Conservation (phyloP, 1,140 invertebrate species). For the Drepana arcuata region DNA sequence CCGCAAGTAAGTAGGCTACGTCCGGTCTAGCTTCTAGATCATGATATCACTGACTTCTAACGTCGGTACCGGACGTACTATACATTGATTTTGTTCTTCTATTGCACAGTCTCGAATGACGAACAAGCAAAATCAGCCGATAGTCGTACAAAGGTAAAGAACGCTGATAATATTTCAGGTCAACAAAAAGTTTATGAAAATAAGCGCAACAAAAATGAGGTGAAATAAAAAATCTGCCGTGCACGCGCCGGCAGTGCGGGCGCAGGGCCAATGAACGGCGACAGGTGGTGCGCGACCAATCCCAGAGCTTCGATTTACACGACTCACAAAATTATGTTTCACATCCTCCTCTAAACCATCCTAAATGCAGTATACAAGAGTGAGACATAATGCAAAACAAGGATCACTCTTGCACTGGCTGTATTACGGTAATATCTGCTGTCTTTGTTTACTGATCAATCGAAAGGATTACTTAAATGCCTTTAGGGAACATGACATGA, state of each 20-base stretch:
- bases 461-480: slow-evolving; percentile 12
- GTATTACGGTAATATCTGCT: too few relatives aligned
- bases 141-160: too few relatives aligned
- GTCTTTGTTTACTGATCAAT: slow-evolving; percentile 32
- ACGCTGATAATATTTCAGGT: too few relatives aligned
- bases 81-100: too few relatives aligned
- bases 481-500: too few relatives aligned
- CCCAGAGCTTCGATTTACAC: slow-evolving; percentile 33
- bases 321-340: slow-evolving; percentile 32
- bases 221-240: slow-evolving; percentile 36
- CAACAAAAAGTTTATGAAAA: slow-evolving; percentile 19
- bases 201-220: slow-evolving; percentile 32
- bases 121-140: too few relatives aligned
- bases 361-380: slow-evolving; percentile 10
- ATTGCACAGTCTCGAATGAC: too few relatives aligned
- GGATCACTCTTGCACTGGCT: slow-evolving; percentile 9
- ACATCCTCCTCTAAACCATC: slow-evolving; percentile 26
- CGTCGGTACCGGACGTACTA: too few relatives aligned
- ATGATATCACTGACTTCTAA: too few relatives aligned
- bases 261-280: slow-evolving; percentile 55
- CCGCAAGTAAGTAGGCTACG: too few relatives aligned
- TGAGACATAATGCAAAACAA: slow-evolving; percentile 10
- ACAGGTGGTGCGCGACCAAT: slow-evolving; percentile 51
- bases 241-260: slow-evolving; percentile 36
- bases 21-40: too few relatives aligned